phyloP scores from a whole-genome alignment of 92 coral and sea anemone species.

The Epizoanthus ramosus region DNA sequence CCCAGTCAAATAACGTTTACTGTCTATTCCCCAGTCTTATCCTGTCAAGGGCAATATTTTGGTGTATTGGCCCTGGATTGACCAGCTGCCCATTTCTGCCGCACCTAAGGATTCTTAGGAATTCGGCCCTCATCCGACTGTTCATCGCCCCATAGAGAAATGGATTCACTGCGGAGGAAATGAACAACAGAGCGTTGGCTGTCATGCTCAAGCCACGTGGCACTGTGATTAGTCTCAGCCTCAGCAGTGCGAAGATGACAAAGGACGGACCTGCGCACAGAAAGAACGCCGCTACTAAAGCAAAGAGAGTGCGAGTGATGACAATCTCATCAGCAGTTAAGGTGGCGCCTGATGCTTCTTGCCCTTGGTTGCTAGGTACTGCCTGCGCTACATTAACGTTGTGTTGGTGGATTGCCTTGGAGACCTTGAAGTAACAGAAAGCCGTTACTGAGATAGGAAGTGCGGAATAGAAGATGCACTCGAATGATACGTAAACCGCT shows the following conservation, averaged over 20 bases:
- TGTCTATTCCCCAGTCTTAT: not conserved
- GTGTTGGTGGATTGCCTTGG: conserved; percentile 27
- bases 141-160: conserved; percentile 35
- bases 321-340: conserved; percentile 30
- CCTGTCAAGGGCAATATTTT: conserved; percentile 19
- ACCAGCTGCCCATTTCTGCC: conserved; percentile 13
- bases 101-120: conserved; percentile 6
- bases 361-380: conserved; percentile 6
- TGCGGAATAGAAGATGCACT: conserved; percentile 33
- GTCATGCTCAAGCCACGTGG: conserved; percentile 42
- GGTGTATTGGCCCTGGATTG: conserved; percentile 6
- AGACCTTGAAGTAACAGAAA: conserved; percentile 30
- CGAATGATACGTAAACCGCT: conserved; percentile 25
- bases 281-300: conserved; percentile 27
- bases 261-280: conserved; percentile 34
- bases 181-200: conserved; percentile 38
- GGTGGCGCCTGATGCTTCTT: conserved; percentile 18
- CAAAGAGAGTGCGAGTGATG: conserved; percentile 27
- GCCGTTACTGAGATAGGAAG: conserved; percentile 24
- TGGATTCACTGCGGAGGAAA: conserved; percentile 32
- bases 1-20: not conserved
- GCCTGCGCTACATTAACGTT: conserved; percentile 6
- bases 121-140: conserved; percentile 31
- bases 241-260: conserved; percentile 26
- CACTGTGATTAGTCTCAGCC: conserved; percentile 25